phyloP scores from a whole-genome alignment of 2,797 vertebrate species.

The Nyctalus aviator region DNA sequence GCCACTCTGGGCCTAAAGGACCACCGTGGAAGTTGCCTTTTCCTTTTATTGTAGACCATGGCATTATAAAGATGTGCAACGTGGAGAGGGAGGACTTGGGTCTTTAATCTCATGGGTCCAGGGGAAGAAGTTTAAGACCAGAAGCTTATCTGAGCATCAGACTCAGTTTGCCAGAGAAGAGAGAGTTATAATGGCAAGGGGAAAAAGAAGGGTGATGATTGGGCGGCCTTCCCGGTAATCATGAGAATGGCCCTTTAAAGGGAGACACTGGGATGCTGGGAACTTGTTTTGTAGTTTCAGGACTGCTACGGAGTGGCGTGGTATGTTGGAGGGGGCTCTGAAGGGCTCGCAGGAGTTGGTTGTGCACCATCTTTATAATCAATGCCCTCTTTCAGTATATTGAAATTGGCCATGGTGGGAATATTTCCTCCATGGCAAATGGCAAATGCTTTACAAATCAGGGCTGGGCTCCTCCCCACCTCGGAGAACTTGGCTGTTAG shows the following conservation, averaged over 20 bases:
- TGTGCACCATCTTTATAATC: neutral
- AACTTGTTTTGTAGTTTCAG: slow-evolving; percentile 36
- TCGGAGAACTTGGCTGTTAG: neutral
- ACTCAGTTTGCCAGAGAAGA: neutral
- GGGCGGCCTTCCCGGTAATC: neutral
- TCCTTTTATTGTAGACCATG: neutral
- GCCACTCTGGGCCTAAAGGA: neutral
- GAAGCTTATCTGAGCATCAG: neutral
- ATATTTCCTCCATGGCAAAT: neutral
- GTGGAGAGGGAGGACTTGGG: neutral
- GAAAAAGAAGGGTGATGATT: neutral
- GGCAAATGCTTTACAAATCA: neutral
- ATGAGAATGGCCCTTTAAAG: neutral
- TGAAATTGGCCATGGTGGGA: neutral
- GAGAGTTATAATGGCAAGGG: neutral
- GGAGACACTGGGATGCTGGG: neutral
- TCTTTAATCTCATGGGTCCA: neutral
- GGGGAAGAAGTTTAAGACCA: neutral
- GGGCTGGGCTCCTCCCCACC: neutral
- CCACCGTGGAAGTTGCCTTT: neutral
- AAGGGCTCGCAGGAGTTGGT: neutral
- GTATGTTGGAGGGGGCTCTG: neutral
- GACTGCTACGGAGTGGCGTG: neutral
- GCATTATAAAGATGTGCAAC: neutral
- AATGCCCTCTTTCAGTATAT: neutral